Base-by-base conservation (phyloP, 2,888 invertebrate species). In the Corythucha ciliata region DNA sequence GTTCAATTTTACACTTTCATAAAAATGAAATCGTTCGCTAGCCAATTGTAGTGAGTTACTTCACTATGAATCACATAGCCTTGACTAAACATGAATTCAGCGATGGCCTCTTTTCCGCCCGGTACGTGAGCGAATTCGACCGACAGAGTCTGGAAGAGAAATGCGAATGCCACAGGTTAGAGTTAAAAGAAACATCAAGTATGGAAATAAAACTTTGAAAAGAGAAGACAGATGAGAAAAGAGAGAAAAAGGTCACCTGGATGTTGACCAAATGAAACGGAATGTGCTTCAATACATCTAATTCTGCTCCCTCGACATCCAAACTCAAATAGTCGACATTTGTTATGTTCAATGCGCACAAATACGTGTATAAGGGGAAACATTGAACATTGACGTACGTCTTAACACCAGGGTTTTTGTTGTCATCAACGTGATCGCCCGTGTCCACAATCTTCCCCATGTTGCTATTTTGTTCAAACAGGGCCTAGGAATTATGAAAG, bases 231-330 rank as follows among this genome's bases (percentile, higher is more conserved):
- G 12, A 29, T 29, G 29, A 29, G 12, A 10, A 29, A 29, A 29
- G n/a, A 29, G 8, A 29, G n/a, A 29, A 29, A 8, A n/a, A 10
- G 29, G 10, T 36, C 59, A 68, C 69, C 63, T 66, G 66, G 32
- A 75, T 72, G 54, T 72, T 65, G 7, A 74, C 63, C 48, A 65
- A 65, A 37, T 73, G 66, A 58, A 72, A 75, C 7, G 74, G 74
- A 58, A 75, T 71, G 2, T 73, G 74, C 59, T 69, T 65, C 14
- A 75, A 63, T 12, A 75, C 71, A 6, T 69, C 67, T 16, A 73
- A 63, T 61, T 75, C 75, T 33, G 67, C 65, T 2, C 75, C 75
- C 59, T 75, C 75, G 10, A 75, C 69, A 58, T 75, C 75, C 20
- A 75, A 65, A 59, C 73, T 73, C 57, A 75, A 72, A 61, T 74